Evolutionary conservation across 1,140 invertebrate species (phyloP).

Genomic region (Diorhabda sublineata): DNA sequence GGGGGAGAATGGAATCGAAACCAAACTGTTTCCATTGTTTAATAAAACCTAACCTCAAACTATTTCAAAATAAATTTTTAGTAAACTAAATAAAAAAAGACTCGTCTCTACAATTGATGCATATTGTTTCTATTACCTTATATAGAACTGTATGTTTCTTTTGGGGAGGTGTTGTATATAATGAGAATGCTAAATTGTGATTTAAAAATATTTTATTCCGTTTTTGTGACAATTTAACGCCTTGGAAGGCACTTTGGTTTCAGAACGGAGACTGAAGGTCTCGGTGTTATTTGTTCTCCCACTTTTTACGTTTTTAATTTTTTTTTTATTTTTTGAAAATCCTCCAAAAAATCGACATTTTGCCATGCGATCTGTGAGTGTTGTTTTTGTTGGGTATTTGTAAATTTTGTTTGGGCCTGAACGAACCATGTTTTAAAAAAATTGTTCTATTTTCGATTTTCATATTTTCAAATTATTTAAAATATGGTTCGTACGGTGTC

Average conservation of each 20-base stretch:
- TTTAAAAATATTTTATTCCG: constrained; percentile 1
- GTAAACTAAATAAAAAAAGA: no score
- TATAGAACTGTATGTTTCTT: constrained; percentile 17
- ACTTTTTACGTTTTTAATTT: constrained; percentile 29
- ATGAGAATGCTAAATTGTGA: background rate
- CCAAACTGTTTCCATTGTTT: constrained; percentile 33
- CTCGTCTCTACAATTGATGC: no score
- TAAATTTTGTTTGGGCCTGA: constrained; percentile 25
- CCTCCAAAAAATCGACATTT: constrained; percentile 31
- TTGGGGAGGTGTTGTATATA: constrained; percentile 2
- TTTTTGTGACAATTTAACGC: background rate
- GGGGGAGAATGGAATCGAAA: constrained; percentile 40
- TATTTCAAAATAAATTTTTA: background rate
- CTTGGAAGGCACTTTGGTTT: constrained; percentile 36
- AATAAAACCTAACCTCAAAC: background rate
- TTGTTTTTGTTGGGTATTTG: constrained; percentile 34
- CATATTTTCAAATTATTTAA: constrained; percentile 7
- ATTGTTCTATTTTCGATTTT: background rate
- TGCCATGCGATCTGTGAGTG: constrained; percentile 40
- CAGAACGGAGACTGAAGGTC: constrained; percentile 41
- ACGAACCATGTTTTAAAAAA: constrained; percentile 27
- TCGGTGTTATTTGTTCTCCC: constrained; percentile 37
- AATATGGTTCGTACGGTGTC: constrained; percentile 34
- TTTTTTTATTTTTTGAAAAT: constrained; percentile 26
- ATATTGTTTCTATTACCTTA: constrained; percentile 10